Evolutionary conservation across 2,113 vertebrate genomes (phyloP).

Genomic region (Prionailurus bengalensis): DNA sequence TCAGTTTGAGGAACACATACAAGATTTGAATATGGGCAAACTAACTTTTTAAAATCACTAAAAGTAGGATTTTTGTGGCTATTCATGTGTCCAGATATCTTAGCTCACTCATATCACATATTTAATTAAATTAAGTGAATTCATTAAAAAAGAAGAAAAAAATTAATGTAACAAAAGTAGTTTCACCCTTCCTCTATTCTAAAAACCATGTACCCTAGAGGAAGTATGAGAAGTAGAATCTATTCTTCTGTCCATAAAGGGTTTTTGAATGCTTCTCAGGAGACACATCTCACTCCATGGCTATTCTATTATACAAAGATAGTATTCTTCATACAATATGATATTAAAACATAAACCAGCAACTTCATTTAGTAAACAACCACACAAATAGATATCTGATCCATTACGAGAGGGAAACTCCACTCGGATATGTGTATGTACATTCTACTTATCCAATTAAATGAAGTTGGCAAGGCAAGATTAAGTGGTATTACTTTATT

Average conservation of each 20-base stretch:
- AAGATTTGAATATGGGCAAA: neutral
- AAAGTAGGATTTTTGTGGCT: neutral
- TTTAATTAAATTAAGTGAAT: constrained; percentile 7
- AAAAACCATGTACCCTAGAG: neutral
- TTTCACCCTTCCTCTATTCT: neutral
- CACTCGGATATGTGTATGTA: neutral
- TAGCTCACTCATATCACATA: neutral
- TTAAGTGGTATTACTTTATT: neutral
- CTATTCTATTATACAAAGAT: neutral
- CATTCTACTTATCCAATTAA: neutral
- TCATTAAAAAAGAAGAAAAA: constrained; percentile 1
- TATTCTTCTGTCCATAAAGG: neutral
- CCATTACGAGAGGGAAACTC: neutral
- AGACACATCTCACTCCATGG: neutral
- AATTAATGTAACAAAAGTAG: neutral
- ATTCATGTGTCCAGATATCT: neutral
- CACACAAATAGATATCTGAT: neutral
- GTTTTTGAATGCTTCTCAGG: neutral
- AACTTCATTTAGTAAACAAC: neutral
- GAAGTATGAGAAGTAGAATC: neutral
- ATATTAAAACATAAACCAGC: neutral
- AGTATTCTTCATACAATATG: neutral
- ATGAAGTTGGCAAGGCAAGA: neutral
- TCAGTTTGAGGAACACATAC: neutral
- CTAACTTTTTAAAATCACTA: neutral